These are phyloP conservation scores for Ceratotherium simum DNA, from an alignment of 2,113 vertebrate genomes.

Conservation along the genomic window DNA sequence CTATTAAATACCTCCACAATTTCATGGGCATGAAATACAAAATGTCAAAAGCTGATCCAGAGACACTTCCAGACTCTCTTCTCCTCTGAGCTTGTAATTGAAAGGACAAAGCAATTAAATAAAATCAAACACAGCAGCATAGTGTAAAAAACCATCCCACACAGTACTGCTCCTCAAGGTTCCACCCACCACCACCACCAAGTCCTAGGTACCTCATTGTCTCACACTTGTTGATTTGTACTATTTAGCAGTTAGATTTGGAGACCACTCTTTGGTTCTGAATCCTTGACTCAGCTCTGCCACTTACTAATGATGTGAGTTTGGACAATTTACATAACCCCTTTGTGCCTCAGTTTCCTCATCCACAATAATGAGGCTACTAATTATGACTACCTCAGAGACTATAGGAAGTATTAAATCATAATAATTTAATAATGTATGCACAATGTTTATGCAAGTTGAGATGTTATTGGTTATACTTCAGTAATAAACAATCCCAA, in stretches of 20 bases:
- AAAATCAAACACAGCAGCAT: background rate
- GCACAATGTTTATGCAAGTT: background rate
- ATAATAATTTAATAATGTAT: conserved; percentile 27
- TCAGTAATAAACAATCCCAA: conserved; percentile 3
- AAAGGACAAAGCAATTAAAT: conserved; percentile 50
- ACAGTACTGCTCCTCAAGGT: background rate
- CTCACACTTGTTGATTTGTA: background rate
- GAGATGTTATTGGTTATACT: background rate
- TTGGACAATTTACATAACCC: background rate
- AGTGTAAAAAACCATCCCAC: background rate
- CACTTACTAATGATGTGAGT: background rate
- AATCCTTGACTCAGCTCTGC: background rate
- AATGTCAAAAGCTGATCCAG: conserved; percentile 62
- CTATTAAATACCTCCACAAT: conserved; percentile 65
- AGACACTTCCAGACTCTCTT: background rate
- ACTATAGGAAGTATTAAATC: background rate
- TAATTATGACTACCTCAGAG: background rate
- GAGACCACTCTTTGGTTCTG: background rate
- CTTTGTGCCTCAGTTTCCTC: conserved; percentile 34
- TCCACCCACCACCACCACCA: background rate
- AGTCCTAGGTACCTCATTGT: background rate
- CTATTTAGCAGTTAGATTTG: background rate
- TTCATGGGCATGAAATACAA: conserved; percentile 21
- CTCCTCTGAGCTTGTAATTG: conserved; percentile 19
- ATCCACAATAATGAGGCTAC: background rate